phyloP scores from a whole-genome alignment of 2,888 invertebrate species.

The Cephus nigrinus region DNA sequence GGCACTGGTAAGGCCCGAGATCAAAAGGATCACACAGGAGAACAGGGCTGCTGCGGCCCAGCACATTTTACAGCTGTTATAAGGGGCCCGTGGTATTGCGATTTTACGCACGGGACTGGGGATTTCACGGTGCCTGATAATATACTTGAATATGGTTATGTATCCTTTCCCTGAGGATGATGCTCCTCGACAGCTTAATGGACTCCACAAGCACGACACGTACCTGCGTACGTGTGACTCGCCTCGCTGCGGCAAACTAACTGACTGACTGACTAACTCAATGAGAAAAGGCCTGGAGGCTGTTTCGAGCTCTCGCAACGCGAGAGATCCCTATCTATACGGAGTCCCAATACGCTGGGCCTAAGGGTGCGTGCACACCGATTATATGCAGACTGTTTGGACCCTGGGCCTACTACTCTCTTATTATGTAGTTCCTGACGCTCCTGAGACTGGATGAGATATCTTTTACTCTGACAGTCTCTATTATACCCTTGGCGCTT shows the following conservation, averaged over 20 bases:
- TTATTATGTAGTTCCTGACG: not conserved
- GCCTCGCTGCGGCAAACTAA: conserved; percentile 57
- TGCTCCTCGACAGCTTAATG: conserved; percentile 4
- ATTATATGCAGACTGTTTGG: not conserved
- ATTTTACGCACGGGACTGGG: conserved; percentile 43
- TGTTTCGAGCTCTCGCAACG: conserved; percentile 38
- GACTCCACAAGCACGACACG: conserved; percentile 22
- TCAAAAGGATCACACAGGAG: conserved; percentile 44
- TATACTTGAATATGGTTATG: conserved; percentile 40
- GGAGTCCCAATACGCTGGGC: conserved; percentile 40
- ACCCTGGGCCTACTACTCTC: not conserved
- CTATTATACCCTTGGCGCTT: not conserved
- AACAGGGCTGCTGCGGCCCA: conserved; percentile 54
- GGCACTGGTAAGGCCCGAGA: conserved; percentile 46
- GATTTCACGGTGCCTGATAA: conserved; percentile 39
- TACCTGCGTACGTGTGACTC: conserved; percentile 35
- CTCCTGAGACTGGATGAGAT: not conserved
- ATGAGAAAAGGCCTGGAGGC: conserved; percentile 53
- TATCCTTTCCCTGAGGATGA: not conserved
- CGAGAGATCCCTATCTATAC: conserved; percentile 54
- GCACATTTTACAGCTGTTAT: conserved; percentile 39
- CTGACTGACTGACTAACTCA: conserved; percentile 62
- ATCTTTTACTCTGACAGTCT: not conserved
- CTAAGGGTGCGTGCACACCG: conserved; percentile 56
- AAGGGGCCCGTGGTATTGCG: conserved; percentile 15